Percentiles rank a stretch among this genome's conserved stretches.
Evolutionary conservation across 2,113 vertebrate species (phyloP).

Genomic region (Pangasianodon gigas): DNA sequence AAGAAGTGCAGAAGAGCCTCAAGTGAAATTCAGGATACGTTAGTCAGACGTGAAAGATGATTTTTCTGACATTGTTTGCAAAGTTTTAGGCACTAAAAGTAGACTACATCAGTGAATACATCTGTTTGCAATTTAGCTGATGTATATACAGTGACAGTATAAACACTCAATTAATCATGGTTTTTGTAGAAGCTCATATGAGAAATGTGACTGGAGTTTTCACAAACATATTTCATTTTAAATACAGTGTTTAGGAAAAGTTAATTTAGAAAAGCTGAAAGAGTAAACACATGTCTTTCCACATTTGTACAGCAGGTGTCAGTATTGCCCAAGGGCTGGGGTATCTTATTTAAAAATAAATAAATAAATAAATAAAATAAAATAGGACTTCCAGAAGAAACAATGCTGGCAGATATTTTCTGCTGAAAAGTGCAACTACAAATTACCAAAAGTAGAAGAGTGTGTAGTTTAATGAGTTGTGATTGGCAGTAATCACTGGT

Average conservation of each 20-base stretch:
- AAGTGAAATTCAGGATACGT: background rate
- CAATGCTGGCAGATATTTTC: background rate
- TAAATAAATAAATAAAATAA: background rate
- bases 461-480: conserved; percentile 29
- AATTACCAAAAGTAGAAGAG: conserved; percentile 10
- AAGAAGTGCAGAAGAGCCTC: background rate
- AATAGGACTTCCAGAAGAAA: background rate
- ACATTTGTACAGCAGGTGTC: conserved; percentile 30
- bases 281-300: background rate
- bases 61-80: background rate
- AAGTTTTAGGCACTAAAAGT: background rate
- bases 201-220: background rate
- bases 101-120: background rate
- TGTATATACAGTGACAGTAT: background rate
- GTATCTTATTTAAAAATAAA: background rate
- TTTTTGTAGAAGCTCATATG: background rate
- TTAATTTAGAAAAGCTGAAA: background rate
- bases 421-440: background rate
- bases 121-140: background rate
- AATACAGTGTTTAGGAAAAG: background rate
- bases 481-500: conserved; percentile 49
- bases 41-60: background rate
- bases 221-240: background rate
- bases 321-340: background rate
- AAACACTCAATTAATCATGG: background rate